Evolutionary conservation across 2,888 invertebrate genomes (phyloP), one percentile per base, ranked within the genome.

Genomic region (Drosophila anceps): DNA sequence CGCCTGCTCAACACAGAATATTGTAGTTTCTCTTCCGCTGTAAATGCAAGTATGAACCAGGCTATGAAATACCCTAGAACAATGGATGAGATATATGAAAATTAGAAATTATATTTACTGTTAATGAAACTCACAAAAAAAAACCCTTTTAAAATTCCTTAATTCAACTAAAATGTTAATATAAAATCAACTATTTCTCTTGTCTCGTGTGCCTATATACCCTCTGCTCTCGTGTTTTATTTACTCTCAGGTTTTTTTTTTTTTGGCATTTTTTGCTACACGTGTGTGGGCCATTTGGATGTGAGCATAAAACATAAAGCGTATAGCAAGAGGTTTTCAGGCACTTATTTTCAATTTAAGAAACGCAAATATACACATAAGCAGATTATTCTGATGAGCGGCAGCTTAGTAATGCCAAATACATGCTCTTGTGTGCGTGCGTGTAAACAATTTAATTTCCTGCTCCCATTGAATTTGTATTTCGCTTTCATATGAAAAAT

Each of bases 321-420:
- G 41, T 61, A n/a, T 27, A n/a, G 43, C 57, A 39, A 20, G 41
- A 18, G 43, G 31, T 20, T 43, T 59, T 13, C 31, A n/a, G 39
- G 55, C 41, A 35, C 59, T 69, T 63, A 63, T 75, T 80, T 81
- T 77, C 55, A 73, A 73, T 76, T 76, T 73, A 63, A 69, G 51
- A 69, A 63, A 79, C 73, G 74, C 57, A 79, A 76, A 79, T 70
- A 58, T 54, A 18, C 48, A 54, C 43, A 54, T 61, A 79, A 74
- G 69, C 48, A 59, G 69, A 79, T 70, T 79, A 70, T 77, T 66
- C 69, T 74, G 63, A 74, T 79, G 80, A 79, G 66, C 63, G 51
- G 58, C 58, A 58, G 76, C 69, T 67, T 64, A 69, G 46, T 39
- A 48, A 66, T 44, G 60, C 73, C 59, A 57, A 62, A 66, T 37